Evolutionary conservation across 2,797 vertebrate genomes (phyloP).

Genomic region (Galaxias olidus): DNA sequence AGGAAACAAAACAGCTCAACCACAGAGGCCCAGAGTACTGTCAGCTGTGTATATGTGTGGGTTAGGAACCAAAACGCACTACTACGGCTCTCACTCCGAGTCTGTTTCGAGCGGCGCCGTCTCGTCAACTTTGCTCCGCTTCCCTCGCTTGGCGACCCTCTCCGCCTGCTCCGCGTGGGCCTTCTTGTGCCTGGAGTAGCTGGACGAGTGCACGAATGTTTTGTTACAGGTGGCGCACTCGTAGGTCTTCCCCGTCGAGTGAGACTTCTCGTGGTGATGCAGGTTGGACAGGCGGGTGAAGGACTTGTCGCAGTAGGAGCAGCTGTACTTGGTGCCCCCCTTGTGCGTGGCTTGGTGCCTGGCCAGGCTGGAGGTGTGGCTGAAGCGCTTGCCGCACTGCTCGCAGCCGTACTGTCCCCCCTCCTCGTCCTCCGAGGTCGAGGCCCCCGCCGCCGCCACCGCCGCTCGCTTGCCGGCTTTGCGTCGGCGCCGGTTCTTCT

Average conservation of each 20-base stretch:
- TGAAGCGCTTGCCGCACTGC: slow-evolving; percentile 67
- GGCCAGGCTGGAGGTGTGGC: slow-evolving; percentile 63
- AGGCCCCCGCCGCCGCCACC: slow-evolving; percentile 19
- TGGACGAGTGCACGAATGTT: slow-evolving; percentile 79
- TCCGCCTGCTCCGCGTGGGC: slow-evolving; percentile 67
- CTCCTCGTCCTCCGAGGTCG: slow-evolving; percentile 40
- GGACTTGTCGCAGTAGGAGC: slow-evolving; percentile 48
- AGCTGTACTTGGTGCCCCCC: slow-evolving; percentile 42
- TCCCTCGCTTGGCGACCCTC: slow-evolving; percentile 43
- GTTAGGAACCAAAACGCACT: slow-evolving; percentile 28
- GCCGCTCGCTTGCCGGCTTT: slow-evolving; percentile 34
- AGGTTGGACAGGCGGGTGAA: slow-evolving; percentile 53
- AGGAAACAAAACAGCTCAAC: slow-evolving; percentile 3
- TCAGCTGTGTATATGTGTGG: slow-evolving; percentile 13
- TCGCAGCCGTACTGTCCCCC: slow-evolving; percentile 51
- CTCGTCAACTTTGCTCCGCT: slow-evolving; percentile 60
- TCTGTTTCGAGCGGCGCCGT: slow-evolving; percentile 73
- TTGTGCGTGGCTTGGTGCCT: slow-evolving; percentile 67
- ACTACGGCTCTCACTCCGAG: slow-evolving; percentile 63
- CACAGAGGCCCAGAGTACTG: slow-evolving; percentile 1
- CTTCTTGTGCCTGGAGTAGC: slow-evolving; percentile 76
- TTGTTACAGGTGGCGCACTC: slow-evolving; percentile 71
- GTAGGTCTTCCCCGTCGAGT: slow-evolving; percentile 63
- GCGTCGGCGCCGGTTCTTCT: slow-evolving; percentile 72
- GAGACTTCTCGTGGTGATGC: slow-evolving; percentile 65